Evolutionary conservation across 2,113 vertebrate species (phyloP).

Genomic region (Synodontis membranacea): DNA sequence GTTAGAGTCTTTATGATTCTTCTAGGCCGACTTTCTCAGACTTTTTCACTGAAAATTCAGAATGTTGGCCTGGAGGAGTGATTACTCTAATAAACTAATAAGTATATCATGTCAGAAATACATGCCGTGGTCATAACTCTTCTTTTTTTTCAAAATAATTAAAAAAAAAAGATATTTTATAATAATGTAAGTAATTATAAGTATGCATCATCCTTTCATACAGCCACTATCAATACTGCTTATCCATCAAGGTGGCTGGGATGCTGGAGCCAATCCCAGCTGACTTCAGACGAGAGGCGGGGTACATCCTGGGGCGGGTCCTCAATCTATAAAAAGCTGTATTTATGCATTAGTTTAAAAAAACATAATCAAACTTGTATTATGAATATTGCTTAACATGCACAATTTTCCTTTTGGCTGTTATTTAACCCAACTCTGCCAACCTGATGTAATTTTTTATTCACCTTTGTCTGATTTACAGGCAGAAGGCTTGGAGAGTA

Average conservation of each 20-base stretch:
- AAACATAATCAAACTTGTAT: neutral
- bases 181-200: neutral
- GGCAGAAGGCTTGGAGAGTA: too few relatives aligned
- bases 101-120: neutral
- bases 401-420: neutral
- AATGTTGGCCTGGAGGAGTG: neutral
- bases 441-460: conserved; percentile 9
- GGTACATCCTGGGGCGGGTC: too few relatives aligned
- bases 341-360: neutral
- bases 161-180: neutral
- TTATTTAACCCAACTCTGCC: neutral
- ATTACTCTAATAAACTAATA: conserved; percentile 33
- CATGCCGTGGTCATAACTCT: neutral
- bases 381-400: neutral
- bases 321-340: too few relatives aligned
- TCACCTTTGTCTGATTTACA: conserved; percentile 1
- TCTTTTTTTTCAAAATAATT: too few relatives aligned
- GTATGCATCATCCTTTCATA: too few relatives aligned
- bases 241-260: too few relatives aligned
- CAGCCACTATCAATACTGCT: too few relatives aligned
- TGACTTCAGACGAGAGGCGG: too few relatives aligned
- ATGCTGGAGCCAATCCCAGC: too few relatives aligned
- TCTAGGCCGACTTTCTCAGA: conserved; percentile 34
- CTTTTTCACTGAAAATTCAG: neutral
- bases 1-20: conserved; percentile 63